Evolutionary conservation across 2,797 vertebrate genomes (phyloP), one percentile per base, ranked within the genome.

Genomic region (Protonibea diacanthus): DNA sequence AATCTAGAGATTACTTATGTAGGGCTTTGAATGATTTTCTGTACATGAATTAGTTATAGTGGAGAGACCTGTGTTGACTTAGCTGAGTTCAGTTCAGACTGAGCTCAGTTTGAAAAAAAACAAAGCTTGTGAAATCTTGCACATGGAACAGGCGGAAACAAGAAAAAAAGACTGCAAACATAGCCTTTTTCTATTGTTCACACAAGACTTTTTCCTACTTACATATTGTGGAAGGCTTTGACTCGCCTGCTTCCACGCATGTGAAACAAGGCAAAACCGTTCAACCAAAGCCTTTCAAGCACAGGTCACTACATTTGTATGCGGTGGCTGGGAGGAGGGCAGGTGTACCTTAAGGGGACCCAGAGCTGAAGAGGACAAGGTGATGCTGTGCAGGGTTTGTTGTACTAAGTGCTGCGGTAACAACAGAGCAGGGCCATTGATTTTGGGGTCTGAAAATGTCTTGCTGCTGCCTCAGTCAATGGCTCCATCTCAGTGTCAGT

Each of bases 1-100:
- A 90, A 88, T 90, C 73, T 78, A 64, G 51, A 87, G 82, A 90
- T 91, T 85, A 87, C 63, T 85, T 5, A 6, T 75, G 68, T 84
- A 77, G 63, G 70, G 67, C 78, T 86, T 29, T 80, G 56, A 85
- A 80, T 3, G 52, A 85, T 86, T 86, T 88, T 88, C 68, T 83
- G 69, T 74, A 83, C 78, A 71, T 62, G 52, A 86, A 81, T 86
- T 77, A 75, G 64, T 82, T 76, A 44, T 53, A 33, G 42, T 73
- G 60, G 71, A 62, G 78, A 73, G 42, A 63, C 59, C 20, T 23
- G 4, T 61, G 51, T 74, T 85, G 53, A 73, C 64, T 76, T n/a
- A n/a, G n/a, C n/a, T n/a, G n/a, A n/a, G n/a, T n/a, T n/a, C n/a
- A n/a, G n/a, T n/a, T n/a, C n/a, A n/a, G n/a, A n/a, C n/a, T 65